Conservation (phyloP, 1,140 invertebrate species). For the Manduca sexta region DNA sequence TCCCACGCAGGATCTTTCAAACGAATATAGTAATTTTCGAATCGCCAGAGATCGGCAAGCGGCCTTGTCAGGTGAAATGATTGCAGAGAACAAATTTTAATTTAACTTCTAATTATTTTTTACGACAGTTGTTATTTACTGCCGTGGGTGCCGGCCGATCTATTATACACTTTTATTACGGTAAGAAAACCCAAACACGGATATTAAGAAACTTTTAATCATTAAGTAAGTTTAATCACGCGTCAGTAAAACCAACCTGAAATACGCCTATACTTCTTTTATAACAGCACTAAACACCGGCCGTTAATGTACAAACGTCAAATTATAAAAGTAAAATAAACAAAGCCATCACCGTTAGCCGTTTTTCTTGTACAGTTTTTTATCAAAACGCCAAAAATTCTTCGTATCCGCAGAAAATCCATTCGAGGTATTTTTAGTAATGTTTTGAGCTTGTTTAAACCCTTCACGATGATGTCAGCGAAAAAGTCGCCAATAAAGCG, state of each 20-base stretch:
- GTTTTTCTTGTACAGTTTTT: slow-evolving; percentile 2
- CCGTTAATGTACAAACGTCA: slow-evolving; percentile 12
- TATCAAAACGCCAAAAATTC: slow-evolving; percentile 42
- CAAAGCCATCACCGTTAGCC: slow-evolving; percentile 4
- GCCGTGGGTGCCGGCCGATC: neutral
- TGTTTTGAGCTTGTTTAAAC: slow-evolving; percentile 33
- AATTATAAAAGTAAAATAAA: slow-evolving; percentile 6
- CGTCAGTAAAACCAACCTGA: neutral
- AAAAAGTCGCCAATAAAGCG: slow-evolving; percentile 33
- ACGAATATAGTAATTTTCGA: too few species aligned
- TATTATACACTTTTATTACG: slow-evolving; percentile 1
- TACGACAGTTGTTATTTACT: neutral
- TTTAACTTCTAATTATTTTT: neutral
- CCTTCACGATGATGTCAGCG: slow-evolving; percentile 30
- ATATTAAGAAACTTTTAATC: slow-evolving; percentile 4
- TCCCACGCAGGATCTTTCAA: too few species aligned
- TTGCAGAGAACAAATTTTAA: too few species aligned
- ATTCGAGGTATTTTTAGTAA: slow-evolving; percentile 26
- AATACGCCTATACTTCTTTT: neutral
- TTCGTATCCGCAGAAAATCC: slow-evolving; percentile 28
- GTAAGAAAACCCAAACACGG: slow-evolving; percentile 1
- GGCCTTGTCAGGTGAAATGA: too few species aligned
- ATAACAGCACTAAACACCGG: neutral
- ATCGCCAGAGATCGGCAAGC: too few species aligned
- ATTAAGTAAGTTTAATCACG: slow-evolving; percentile 1